These are phyloP conservation scores for Achlya flavicornis DNA, from an alignment of 2,888 invertebrate genomes.

Conservation along the genomic window DNA sequence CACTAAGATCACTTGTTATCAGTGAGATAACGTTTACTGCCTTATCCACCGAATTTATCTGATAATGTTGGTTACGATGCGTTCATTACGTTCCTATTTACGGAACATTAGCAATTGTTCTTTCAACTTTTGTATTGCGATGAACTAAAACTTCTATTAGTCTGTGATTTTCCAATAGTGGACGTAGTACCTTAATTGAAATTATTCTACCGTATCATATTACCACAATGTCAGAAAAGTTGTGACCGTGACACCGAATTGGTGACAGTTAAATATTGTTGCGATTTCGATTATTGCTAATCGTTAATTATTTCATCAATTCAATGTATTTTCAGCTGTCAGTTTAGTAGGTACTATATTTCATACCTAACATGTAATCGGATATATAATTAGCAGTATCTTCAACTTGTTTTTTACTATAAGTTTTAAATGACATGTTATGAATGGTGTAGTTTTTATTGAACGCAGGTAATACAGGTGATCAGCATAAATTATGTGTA, in stretches of 20 bases:
- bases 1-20: constrained; percentile 69
- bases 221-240: constrained; percentile 50
- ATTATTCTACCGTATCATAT: constrained; percentile 48
- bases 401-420: neutral
- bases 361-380: neutral
- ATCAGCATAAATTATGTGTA: constrained; percentile 31
- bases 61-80: constrained; percentile 50
- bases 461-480: constrained; percentile 12
- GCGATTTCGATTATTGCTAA: constrained; percentile 56
- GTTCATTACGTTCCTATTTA: constrained; percentile 34
- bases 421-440: constrained; percentile 8
- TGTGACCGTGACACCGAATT: constrained; percentile 53
- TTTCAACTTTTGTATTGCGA: neutral
- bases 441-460: constrained; percentile 17
- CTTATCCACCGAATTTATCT: constrained; percentile 70
- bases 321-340: neutral
- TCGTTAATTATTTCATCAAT: constrained; percentile 33
- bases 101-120: neutral
- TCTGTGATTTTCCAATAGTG: constrained; percentile 1
- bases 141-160: neutral
- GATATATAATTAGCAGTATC: neutral
- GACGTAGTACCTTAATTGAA: constrained; percentile 21
- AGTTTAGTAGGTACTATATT: neutral
- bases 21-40: constrained; percentile 60
- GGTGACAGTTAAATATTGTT: constrained; percentile 38